Evolutionary conservation across 2,797 vertebrate genomes (phyloP).

Genomic region (Rhynchonycteris naso): DNA sequence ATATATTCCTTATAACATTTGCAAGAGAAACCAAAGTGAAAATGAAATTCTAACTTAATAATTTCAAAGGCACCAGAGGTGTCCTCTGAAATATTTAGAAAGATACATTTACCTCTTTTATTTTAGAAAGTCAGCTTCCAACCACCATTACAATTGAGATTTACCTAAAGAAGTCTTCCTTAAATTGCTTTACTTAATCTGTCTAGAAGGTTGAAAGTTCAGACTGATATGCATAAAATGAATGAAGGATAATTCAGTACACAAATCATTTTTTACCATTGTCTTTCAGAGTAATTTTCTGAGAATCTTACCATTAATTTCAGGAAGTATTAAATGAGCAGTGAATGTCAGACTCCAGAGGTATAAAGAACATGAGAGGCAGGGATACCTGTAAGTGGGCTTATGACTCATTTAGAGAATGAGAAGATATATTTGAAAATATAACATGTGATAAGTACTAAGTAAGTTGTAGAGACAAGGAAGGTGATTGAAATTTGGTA

Average conservation of each 20-base stretch:
- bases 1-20: neutral
- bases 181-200: conserved; percentile 21
- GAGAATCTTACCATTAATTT: conserved; percentile 26
- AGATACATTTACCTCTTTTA: neutral
- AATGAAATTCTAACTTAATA: neutral
- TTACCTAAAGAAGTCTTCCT: conserved; percentile 15
- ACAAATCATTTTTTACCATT: conserved; percentile 18
- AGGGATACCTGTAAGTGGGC: neutral
- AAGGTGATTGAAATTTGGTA: conserved; percentile 25
- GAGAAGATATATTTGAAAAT: conserved; percentile 47
- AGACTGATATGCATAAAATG: neutral
- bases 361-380: neutral
- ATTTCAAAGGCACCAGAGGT: neutral
- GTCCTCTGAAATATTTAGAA: neutral
- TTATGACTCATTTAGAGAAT: conserved; percentile 47
- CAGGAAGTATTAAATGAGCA: neutral
- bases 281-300: conserved; percentile 12
- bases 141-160: neutral
- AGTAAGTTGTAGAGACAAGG: neutral
- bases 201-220: neutral
- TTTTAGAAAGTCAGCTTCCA: conserved; percentile 20
- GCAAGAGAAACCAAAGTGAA: neutral
- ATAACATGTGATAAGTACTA: neutral
- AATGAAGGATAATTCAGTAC: neutral
- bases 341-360: neutral